Evolutionary conservation across 2,797 vertebrate genomes (phyloP).

Genomic region (Myoxocephalus aenaeus): DNA sequence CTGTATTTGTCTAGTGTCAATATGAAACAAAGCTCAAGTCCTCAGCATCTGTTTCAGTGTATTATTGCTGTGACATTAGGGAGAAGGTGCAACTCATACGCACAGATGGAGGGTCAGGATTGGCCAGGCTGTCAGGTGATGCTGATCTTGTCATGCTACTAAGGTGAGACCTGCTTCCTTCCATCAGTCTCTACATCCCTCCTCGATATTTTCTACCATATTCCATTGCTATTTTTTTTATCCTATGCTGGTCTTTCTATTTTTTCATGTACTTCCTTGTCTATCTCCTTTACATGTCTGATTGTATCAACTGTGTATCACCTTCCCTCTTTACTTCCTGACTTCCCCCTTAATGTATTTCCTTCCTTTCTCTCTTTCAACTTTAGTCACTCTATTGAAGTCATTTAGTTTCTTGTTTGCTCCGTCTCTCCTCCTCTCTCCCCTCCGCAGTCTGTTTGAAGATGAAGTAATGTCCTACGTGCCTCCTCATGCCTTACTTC

Average conservation of each 20-base stretch:
- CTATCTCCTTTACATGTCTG: not conserved
- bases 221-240: not conserved
- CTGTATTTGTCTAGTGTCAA: not conserved
- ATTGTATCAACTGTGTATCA: not conserved
- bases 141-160: slow-evolving; percentile 71
- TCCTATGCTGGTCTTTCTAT: not conserved
- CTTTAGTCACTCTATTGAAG: not conserved
- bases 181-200: too few species aligned
- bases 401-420: not conserved
- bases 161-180: slow-evolving; percentile 46
- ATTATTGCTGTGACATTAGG: slow-evolving; percentile 74
- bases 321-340: not conserved
- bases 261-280: too few species aligned
- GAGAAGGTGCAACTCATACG: slow-evolving; percentile 96
- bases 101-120: slow-evolving; percentile 75
- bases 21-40: not conserved
- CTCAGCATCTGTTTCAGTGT: too few species aligned
- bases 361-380: not conserved
- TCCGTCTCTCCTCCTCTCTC: not conserved
- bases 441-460: slow-evolving; percentile 90
- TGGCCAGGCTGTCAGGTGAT: slow-evolving; percentile 74
- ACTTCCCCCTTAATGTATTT: not conserved
- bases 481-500: slow-evolving; percentile 95
- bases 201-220: not conserved
- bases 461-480: slow-evolving; percentile 98